phyloP scores from a whole-genome alignment of 2,888 invertebrate species.

The Caenorhabditis becei region DNA sequence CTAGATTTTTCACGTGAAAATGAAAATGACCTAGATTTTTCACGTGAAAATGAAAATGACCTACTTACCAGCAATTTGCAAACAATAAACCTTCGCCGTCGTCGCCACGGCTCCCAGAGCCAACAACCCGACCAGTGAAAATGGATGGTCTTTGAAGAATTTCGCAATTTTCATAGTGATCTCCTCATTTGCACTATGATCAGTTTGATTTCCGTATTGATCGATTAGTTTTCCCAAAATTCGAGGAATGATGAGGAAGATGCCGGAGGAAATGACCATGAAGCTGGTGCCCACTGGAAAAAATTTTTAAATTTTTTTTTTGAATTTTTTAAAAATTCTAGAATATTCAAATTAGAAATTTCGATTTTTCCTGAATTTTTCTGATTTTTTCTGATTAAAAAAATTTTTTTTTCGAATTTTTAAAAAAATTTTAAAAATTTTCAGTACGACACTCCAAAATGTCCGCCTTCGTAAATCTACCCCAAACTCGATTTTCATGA shows the following conservation, averaged over 20 bases:
- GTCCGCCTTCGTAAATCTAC: not conserved
- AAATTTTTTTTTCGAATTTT: not conserved
- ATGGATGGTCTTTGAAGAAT: constrained; percentile 83
- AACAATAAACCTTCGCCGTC: constrained; percentile 92
- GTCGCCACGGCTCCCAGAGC: constrained; percentile 92
- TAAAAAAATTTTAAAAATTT: not conserved
- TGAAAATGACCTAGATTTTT: too few relatives aligned
- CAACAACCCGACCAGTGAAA: constrained; percentile 86
- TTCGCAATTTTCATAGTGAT: constrained; percentile 84
- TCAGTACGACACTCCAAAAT: not conserved
- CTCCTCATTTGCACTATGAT: constrained; percentile 17
- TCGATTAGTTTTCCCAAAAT: constrained; percentile 94
- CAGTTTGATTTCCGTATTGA: constrained; percentile 59
- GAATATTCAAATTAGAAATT: too few relatives aligned
- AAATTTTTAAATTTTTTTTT: not conserved
- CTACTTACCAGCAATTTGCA: constrained; percentile 88
- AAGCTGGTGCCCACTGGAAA: constrained; percentile 89
- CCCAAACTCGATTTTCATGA: too few relatives aligned
- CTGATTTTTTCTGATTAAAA: too few relatives aligned
- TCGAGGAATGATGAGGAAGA: constrained; percentile 95
- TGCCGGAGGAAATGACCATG: constrained; percentile 90
- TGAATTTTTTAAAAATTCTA: too few relatives aligned
- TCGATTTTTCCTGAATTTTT: too few relatives aligned
- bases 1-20: too few relatives aligned
- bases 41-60: too few relatives aligned